Evolutionary conservation across 2,888 invertebrate species (phyloP).

Genomic region (Cheilosia grossa): DNA sequence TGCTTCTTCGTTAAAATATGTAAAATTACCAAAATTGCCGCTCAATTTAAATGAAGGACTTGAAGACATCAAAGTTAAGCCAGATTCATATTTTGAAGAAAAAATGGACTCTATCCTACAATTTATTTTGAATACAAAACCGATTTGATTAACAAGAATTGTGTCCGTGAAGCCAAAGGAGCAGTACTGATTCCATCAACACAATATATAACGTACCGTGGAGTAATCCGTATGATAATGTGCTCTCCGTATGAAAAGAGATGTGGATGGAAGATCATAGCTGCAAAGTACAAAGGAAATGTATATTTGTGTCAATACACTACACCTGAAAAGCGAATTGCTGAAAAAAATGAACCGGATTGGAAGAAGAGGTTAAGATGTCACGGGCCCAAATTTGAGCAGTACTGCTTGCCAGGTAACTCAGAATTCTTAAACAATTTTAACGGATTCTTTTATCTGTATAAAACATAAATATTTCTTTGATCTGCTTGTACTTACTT

Average conservation of each 20-base stretch:
- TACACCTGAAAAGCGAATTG: background rate
- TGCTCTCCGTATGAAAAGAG: conserved; percentile 87
- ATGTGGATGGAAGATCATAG: conserved; percentile 88
- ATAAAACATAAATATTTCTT: no score
- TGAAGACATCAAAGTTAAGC: conserved; percentile 64
- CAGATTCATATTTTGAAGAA: conserved; percentile 58
- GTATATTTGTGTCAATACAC: conserved; percentile 86
- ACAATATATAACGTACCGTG: conserved; percentile 83
- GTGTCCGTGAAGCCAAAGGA: background rate
- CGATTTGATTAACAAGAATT: conserved; percentile 8
- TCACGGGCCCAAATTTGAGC: conserved; percentile 24
- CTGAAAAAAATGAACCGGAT: background rate
- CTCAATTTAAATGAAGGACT: conserved; percentile 75
- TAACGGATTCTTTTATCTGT: no score
- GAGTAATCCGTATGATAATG: conserved; percentile 87
- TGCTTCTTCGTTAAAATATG: conserved; percentile 28
- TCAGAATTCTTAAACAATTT: background rate
- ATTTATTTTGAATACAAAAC: conserved; percentile 64
- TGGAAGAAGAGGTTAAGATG: background rate
- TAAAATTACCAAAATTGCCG: conserved; percentile 17
- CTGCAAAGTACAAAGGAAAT: conserved; percentile 86
- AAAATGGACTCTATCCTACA: conserved; percentile 67
- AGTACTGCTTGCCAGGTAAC: conserved; percentile 28
- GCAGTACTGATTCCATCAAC: background rate
- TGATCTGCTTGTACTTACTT: no score